Evolutionary conservation across 2,888 invertebrate species (phyloP).

Genomic region (Formica aserva): DNA sequence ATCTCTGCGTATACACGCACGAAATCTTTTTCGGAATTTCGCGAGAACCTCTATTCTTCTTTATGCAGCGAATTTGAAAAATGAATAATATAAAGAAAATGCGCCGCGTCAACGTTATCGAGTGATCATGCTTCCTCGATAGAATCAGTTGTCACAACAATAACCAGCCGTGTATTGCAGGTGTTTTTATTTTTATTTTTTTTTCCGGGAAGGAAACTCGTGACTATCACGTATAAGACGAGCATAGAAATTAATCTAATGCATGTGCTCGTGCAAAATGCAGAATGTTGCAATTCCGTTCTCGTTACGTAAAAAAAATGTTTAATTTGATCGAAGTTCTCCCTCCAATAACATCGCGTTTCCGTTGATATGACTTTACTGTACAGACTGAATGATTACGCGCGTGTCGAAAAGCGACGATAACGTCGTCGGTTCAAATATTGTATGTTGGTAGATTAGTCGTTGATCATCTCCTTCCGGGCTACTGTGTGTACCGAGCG

Average conservation of each 20-base stretch:
- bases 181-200: background rate
- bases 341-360: background rate
- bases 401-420: background rate
- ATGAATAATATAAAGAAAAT: background rate
- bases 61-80: background rate
- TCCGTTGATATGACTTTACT: background rate
- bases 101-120: background rate
- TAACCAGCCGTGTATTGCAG: background rate
- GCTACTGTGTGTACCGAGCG: background rate
- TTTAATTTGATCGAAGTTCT: background rate
- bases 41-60: background rate
- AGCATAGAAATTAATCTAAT: conserved; percentile 24
- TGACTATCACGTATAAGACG: background rate
- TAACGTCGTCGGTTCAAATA: background rate
- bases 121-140: background rate
- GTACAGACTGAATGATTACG: background rate
- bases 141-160: conserved; percentile 17
- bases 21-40: background rate
- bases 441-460: background rate
- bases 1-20: background rate
- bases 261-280: background rate
- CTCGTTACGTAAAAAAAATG: background rate
- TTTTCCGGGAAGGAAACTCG: background rate
- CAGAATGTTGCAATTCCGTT: conserved; percentile 1
- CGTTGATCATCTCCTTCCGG: conserved; percentile 13